These are phyloP conservation scores for Darevskia mixta DNA, from an alignment of 2,797 vertebrate species.

Conservation along the genomic window DNA sequence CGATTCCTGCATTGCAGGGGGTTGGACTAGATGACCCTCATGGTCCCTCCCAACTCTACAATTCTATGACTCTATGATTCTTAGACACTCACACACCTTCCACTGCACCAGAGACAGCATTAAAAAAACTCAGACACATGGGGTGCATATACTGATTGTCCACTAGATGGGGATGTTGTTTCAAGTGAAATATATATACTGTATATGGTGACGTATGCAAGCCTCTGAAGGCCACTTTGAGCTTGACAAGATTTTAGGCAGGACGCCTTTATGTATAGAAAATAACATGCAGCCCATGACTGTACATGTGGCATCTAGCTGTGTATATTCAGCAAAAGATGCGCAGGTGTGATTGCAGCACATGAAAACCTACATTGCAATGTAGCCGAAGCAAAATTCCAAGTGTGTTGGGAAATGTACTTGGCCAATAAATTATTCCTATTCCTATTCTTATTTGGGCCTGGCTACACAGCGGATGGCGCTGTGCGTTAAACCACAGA, in stretches of 20 bases:
- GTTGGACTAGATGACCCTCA: too few relatives aligned
- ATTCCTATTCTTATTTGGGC: too few relatives aligned
- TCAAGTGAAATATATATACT: conserved; percentile 3
- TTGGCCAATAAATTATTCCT: too few relatives aligned
- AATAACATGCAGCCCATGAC: background rate
- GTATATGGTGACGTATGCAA: fast-evolving
- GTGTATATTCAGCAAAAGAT: background rate
- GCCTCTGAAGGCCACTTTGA: background rate
- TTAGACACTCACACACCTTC: background rate
- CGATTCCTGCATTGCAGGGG: too few relatives aligned
- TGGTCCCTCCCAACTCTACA: too few relatives aligned
- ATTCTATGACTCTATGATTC: background rate
- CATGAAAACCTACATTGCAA: too few relatives aligned
- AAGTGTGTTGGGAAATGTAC: too few relatives aligned
- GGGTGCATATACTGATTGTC: background rate
- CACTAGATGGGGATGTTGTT: conserved; percentile 66
- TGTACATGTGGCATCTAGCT: background rate
- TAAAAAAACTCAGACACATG: background rate
- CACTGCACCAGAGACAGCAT: background rate
- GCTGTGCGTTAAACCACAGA: too few relatives aligned
- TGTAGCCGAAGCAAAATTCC: too few relatives aligned
- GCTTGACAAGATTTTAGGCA: background rate
- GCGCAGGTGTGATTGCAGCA: background rate
- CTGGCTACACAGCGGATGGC: too few relatives aligned
- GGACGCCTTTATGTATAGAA: background rate